phyloP scores from a whole-genome alignment of 1,140 invertebrate genomes.

The Meloidogyne hapla region DNA sequence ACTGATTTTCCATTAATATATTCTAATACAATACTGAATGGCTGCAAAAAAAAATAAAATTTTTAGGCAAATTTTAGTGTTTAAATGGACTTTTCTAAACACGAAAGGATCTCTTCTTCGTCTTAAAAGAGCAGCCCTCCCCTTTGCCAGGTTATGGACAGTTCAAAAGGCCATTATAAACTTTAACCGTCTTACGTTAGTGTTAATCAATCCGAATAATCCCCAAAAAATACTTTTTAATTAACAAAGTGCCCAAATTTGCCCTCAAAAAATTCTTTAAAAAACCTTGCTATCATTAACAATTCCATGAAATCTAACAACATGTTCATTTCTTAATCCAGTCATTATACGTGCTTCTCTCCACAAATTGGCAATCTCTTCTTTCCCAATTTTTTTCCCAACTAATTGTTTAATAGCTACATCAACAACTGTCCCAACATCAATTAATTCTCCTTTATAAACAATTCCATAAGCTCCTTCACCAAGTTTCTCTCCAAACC shows the following conservation, averaged over 20 bases:
- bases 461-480: neutral
- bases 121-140: no score
- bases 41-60: neutral
- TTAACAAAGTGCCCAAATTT: no score
- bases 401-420: conserved; percentile 6
- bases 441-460: neutral
- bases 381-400: neutral
- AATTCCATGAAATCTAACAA: neutral
- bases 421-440: neutral
- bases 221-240: no score
- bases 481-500: neutral
- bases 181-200: no score
- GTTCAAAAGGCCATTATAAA: no score
- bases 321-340: neutral
- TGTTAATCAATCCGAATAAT: no score
- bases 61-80: neutral
- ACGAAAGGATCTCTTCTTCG: no score
- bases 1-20: neutral
- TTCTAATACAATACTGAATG: neutral
- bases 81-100: no score
- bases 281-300: neutral
- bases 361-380: neutral
- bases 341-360: neutral
- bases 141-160: no score
- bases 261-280: neutral